A percentile compares a stretch with the other conserved stretches of the same genome.
Conservation (phyloP, 2,797 vertebrate species). For the Aplochiton taeniatus region DNA sequence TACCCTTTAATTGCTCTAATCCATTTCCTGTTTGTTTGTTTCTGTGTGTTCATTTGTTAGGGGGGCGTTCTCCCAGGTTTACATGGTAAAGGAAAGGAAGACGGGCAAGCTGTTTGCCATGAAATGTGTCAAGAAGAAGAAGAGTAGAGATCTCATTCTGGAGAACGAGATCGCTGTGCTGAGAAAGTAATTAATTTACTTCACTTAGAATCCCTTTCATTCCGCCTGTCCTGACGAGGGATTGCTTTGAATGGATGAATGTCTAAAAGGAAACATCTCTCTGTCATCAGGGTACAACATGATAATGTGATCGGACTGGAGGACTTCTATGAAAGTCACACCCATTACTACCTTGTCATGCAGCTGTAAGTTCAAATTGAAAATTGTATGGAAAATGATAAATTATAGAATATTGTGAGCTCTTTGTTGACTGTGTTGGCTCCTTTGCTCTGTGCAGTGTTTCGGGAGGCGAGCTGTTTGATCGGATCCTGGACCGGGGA, state of each 20-base stretch:
- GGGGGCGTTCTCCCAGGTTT: slow-evolving; percentile 95
- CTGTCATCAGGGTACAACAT: slow-evolving; percentile 86
- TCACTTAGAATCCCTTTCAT: background rate
- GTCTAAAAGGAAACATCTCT: background rate
- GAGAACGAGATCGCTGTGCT: slow-evolving; percentile 95
- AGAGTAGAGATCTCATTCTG: slow-evolving; percentile 84
- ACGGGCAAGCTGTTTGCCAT: slow-evolving; percentile 90
- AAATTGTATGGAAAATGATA: background rate
- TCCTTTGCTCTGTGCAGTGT: slow-evolving; percentile 72
- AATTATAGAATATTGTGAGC: background rate
- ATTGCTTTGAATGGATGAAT: background rate
- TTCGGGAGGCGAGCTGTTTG: slow-evolving; percentile 95
- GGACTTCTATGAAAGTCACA: slow-evolving; percentile 92
- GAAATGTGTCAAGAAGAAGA: slow-evolving; percentile 96
- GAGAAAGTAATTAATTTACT: slow-evolving; percentile 77
- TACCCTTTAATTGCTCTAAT: background rate
- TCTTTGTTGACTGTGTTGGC: slow-evolving; percentile 1
- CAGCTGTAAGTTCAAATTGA: slow-evolving; percentile 86
- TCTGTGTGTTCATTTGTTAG: slow-evolving; percentile 57
- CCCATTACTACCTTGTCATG: slow-evolving; percentile 96
- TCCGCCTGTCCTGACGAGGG: background rate
- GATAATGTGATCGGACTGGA: slow-evolving; percentile 94
- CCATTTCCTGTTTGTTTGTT: slow-evolving; percentile 3
- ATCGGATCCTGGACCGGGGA: slow-evolving; percentile 94
- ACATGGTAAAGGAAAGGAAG: slow-evolving; percentile 92